Conservation (phyloP, 1,140 invertebrate species). For the Bacillus rossius region DNA sequence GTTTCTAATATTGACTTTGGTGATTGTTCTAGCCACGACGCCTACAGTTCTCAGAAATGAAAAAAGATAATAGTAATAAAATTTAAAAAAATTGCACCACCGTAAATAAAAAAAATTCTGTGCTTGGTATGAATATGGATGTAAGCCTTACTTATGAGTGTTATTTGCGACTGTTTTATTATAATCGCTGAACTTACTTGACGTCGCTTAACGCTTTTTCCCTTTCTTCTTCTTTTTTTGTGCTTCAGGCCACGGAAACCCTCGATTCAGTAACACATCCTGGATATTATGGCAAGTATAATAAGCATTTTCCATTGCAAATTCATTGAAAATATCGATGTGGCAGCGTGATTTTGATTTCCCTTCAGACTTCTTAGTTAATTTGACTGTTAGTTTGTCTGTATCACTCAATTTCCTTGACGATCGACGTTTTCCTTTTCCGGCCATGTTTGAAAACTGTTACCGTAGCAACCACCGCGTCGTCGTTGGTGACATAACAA, state of each 20-base stretch:
- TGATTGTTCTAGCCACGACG: no score
- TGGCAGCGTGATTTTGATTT: constrained; percentile 52
- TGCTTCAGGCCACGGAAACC: constrained; percentile 76
- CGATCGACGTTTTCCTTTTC: constrained; percentile 45
- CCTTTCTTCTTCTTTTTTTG: constrained; percentile 73
- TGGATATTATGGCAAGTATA: constrained; percentile 85
- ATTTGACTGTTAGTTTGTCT: constrained; percentile 43
- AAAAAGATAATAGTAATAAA: no score
- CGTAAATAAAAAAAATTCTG: no score
- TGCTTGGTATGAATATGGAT: no score
- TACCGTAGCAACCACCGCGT: neutral
- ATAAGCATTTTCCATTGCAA: constrained; percentile 85
- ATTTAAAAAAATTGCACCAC: no score
- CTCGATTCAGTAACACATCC: constrained; percentile 66
- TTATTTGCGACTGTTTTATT: no score
- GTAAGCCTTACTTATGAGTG: no score
- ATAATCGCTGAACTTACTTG: no score
- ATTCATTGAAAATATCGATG: constrained; percentile 76
- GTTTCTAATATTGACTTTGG: no score
- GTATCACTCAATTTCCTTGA: constrained; percentile 40
- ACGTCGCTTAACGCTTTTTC: constrained; percentile 39
- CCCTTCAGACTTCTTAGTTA: constrained; percentile 51
- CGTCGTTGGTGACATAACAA: no score
- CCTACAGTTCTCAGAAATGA: no score
- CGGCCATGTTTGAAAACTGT: constrained; percentile 22